Conservation (phyloP, 2,113 vertebrate genomes). For the Lutjanus erythropterus region DNA sequence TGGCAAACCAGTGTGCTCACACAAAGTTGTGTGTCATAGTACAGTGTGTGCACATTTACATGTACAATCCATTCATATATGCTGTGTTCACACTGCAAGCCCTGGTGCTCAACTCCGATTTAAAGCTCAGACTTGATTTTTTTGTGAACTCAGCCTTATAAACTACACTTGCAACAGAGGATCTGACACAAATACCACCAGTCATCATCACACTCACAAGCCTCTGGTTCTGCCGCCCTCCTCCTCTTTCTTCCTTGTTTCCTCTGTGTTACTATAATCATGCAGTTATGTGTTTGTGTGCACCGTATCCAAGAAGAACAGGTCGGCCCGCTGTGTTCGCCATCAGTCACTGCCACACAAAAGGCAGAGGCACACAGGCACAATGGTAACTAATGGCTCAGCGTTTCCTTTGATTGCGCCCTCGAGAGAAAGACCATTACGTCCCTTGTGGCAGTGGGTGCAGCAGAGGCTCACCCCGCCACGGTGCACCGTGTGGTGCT, state of each 20-base stretch:
- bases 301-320: conserved; percentile 48
- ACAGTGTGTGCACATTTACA: background rate
- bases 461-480: conserved; percentile 33
- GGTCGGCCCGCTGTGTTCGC: conserved; percentile 41
- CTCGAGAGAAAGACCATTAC: conserved; percentile 65
- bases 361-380: conserved; percentile 58
- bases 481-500: conserved; percentile 13
- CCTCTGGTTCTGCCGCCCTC: conserved; percentile 3
- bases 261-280: conserved; percentile 24
- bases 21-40: background rate
- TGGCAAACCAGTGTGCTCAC: background rate
- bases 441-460: conserved; percentile 39
- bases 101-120: no score
- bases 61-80: background rate
- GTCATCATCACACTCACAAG: background rate
- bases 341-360: conserved; percentile 77
- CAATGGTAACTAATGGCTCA: conserved; percentile 76
- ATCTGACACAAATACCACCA: background rate
- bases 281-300: conserved; percentile 42
- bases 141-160: no score
- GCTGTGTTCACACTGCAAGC: no score
- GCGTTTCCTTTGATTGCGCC: conserved; percentile 73
- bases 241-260: conserved; percentile 12
- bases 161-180: background rate
- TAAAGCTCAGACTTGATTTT: no score